Conservation (phyloP, 1,140 invertebrate genomes). For the Eupristina koningsbergeri region DNA sequence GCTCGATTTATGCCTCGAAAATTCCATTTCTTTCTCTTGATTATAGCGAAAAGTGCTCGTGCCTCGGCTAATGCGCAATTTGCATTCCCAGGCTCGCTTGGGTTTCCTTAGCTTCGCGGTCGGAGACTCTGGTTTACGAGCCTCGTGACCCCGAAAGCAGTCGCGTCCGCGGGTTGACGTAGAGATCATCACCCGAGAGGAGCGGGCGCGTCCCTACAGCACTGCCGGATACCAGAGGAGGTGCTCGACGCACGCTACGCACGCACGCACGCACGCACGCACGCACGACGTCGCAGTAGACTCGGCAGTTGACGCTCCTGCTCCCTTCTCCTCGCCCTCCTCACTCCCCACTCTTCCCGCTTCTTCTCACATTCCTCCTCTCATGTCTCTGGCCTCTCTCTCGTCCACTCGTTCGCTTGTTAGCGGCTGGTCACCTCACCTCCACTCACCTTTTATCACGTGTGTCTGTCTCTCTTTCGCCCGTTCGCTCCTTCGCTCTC, state of each 20-base stretch:
- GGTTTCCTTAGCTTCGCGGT: not conserved
- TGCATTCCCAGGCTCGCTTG: not conserved
- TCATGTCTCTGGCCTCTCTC: not conserved
- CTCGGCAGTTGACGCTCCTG: not conserved
- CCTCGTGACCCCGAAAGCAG: not conserved
- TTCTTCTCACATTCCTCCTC: not conserved
- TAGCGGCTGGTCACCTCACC: constrained; percentile 44
- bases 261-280: too few species aligned
- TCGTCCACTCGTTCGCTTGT: constrained; percentile 22
- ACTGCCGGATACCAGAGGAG: not conserved
- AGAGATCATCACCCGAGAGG: not conserved
- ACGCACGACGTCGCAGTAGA: not conserved
- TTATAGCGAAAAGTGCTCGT: not conserved
- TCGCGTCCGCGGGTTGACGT: not conserved
- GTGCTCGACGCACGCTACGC: not conserved
- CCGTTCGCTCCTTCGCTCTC: not conserved
- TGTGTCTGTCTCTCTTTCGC: not conserved
- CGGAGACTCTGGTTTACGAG: too few species aligned
- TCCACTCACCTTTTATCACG: constrained; percentile 22
- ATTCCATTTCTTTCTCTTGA: constrained; percentile 1
- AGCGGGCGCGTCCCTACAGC: too few species aligned
- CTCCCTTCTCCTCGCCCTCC: not conserved
- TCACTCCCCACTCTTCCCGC: not conserved
- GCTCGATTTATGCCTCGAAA: not conserved
- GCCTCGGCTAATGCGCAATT: not conserved